Base-by-base conservation (phyloP, 2,888 invertebrate species). In the Acleris sparsana region DNA sequence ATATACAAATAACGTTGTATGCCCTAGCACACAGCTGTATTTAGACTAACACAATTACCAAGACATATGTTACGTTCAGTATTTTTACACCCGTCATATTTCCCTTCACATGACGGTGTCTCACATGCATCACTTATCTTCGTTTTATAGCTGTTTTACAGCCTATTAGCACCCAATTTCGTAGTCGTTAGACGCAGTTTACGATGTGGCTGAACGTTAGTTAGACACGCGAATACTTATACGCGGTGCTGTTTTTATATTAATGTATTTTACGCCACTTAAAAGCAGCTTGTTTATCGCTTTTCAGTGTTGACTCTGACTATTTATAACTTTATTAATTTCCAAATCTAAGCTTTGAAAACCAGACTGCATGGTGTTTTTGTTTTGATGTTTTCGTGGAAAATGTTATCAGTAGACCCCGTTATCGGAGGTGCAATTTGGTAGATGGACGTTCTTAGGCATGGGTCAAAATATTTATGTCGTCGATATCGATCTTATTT, bases 161-260 rank as follows among this genome's bases (percentile, higher is more conserved):
- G 49, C 20, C 53, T 55, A 60, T 60, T 64, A 64, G 49, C 43
- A 64, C 49, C 59, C 53, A 29, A 60, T 64, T 55, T 17, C n/a
- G 17, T 11, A 57, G 25, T n/a, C n/a, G 5, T 52, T 29, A 46
- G 25, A 25, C 43, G 16, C 46, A 25, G 44, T 57, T 57, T 57
- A 57, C 25, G 57, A 46, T 16, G 56, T 16, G 56, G 25, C 44
- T 16, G 43, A 44, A 22, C 4, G 43, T 46, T 22, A 57, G 43
- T 25, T 22, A 57, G 7, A 18, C 18, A 22, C 46, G 46, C 25
- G 46, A 44, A 46, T 43, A 56, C 20, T 13, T 1, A n/a, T n/a
- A 56, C 6, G 33, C 13, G 5, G 29, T 20, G 7, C 18, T n/a
- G 33, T 53, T 53, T 53, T 18, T 18, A 13, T 53, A 39, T 39